A percentile compares a stretch with the other conserved stretches of the same genome.
These are phyloP conservation scores for Coelinius sp. DNA, from an alignment of 2,888 invertebrate genomes.

Conservation along the genomic window DNA sequence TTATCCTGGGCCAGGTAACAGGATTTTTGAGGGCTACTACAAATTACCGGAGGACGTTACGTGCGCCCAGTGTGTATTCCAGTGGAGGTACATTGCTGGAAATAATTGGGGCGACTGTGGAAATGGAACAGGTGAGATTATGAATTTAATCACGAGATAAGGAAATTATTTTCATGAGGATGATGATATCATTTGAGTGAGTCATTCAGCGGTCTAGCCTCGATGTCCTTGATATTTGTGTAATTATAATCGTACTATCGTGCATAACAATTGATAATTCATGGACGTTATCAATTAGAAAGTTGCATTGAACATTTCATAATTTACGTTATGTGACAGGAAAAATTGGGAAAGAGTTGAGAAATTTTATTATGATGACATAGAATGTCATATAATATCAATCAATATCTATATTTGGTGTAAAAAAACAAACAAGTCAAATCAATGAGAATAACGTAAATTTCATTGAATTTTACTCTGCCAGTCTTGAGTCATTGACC, in stretches of 20 bases:
- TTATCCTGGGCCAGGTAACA: slow-evolving; percentile 84
- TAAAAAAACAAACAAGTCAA: too few relatives aligned
- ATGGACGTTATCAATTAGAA: slow-evolving; percentile 4
- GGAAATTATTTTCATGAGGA: background rate
- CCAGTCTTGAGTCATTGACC: too few relatives aligned
- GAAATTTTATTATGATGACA: background rate
- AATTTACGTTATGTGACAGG: background rate
- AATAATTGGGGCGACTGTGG: slow-evolving; percentile 70
- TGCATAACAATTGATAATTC: background rate
- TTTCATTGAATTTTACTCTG: too few relatives aligned
- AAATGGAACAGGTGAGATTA: slow-evolving; percentile 64
- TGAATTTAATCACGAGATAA: background rate
- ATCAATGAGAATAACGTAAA: too few relatives aligned
- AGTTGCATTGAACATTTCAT: background rate
- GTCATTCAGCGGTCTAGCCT: background rate
- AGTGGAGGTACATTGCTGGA: slow-evolving; percentile 91
- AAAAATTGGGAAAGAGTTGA: background rate
- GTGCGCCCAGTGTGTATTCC: slow-evolving; percentile 87
- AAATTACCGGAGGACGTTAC: slow-evolving; percentile 76
- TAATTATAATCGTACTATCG: background rate
- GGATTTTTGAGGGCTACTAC: slow-evolving; percentile 83
- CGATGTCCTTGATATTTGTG: background rate
- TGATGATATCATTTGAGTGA: background rate
- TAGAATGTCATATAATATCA: background rate
- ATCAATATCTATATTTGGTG: background rate